A percentile compares a stretch with the other conserved stretches of the same genome.
phyloP scores from a whole-genome alignment of 2,888 invertebrate genomes.

The Plemyria rubiginata region DNA sequence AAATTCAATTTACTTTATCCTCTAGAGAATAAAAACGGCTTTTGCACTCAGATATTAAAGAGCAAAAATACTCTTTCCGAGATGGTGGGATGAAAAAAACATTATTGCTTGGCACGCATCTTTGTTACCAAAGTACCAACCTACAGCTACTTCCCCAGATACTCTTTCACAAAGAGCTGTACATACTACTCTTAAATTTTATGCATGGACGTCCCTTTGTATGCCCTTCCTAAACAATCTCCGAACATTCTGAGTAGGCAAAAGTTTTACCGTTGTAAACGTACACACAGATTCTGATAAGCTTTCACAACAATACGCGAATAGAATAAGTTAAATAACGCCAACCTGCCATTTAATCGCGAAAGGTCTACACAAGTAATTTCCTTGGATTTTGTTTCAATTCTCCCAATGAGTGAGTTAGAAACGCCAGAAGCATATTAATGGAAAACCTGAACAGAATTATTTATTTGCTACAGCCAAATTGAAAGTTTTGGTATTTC shows the following conservation, averaged over 20 bases:
- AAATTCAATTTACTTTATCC: too few species aligned
- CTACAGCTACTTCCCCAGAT: too few species aligned
- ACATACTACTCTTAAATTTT: neutral
- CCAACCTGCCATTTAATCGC: neutral
- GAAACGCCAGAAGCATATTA: constrained; percentile 5
- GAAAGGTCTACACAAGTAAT: constrained; percentile 1
- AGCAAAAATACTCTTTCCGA: too few species aligned
- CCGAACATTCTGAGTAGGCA: neutral
- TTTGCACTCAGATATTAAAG: too few species aligned
- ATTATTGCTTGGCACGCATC: too few species aligned
- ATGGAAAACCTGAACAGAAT: neutral
- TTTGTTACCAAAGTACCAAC: too few species aligned
- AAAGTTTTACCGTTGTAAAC: neutral
- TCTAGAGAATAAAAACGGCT: too few species aligned
- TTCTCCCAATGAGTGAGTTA: neutral
- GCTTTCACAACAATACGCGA: neutral
- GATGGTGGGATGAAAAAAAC: too few species aligned
- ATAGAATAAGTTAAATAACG: neutral
- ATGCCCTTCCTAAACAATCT: neutral
- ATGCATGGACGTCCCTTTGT: neutral
- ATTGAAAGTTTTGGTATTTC: neutral
- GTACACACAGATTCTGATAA: neutral
- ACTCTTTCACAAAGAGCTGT: too few species aligned
- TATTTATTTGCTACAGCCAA: neutral
- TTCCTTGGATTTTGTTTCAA: constrained; percentile 1